phyloP scores from a whole-genome alignment of 2,888 invertebrate species.

The Nymphalis polychloros region DNA sequence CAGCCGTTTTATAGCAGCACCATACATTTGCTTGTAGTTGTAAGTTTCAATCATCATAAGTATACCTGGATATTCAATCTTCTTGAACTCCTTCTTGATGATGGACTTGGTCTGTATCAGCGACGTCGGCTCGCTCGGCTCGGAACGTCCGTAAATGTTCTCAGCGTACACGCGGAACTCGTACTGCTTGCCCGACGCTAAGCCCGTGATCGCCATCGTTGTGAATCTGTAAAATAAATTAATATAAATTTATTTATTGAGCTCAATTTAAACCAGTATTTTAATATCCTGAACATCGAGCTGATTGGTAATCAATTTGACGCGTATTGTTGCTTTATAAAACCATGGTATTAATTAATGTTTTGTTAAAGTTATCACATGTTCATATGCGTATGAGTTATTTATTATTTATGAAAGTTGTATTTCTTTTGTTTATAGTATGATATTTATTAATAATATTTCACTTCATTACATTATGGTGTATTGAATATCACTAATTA shows the following conservation, averaged over 20 bases:
- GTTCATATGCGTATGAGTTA: too few relatives aligned
- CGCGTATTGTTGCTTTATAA: too few relatives aligned
- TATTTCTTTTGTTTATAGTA: too few relatives aligned
- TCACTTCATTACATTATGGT: too few relatives aligned
- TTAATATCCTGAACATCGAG: not conserved
- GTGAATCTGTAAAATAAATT: constrained; percentile 83
- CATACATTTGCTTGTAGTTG: not conserved
- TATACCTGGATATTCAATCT: constrained; percentile 87
- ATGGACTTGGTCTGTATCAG: constrained; percentile 91
- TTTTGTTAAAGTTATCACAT: too few relatives aligned
- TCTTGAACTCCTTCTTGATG: constrained; percentile 89
- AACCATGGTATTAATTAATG: too few relatives aligned
- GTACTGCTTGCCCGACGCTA: constrained; percentile 96
- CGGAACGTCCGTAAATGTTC: constrained; percentile 98
- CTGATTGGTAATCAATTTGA: not conserved
- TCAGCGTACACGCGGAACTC: constrained; percentile 99
- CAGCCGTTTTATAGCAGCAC: too few relatives aligned
- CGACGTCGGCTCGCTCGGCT: constrained; percentile 94
- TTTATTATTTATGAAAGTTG: too few relatives aligned
- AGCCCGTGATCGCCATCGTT: constrained; percentile 94
- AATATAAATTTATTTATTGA: not conserved
- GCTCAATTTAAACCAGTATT: not conserved
- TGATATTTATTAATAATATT: too few relatives aligned
- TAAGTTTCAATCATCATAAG: not conserved
- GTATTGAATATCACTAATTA: too few relatives aligned